Conservation (phyloP, 1,140 invertebrate species). For the Diabrotica virgifera region DNA sequence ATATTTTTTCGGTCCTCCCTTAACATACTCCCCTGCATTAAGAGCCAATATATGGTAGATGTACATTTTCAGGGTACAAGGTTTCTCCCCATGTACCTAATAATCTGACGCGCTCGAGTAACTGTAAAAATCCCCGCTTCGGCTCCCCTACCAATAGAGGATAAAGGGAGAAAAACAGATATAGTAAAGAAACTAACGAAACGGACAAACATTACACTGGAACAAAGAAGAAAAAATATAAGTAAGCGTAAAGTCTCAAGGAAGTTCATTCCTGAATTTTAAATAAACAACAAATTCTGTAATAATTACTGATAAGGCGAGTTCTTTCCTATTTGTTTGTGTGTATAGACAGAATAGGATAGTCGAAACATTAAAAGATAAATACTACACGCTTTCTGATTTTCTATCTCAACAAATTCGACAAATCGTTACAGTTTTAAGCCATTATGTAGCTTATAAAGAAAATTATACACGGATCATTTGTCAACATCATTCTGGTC, state of each 20-base stretch:
- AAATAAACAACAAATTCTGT: background rate
- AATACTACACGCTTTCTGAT: background rate
- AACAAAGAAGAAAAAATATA: background rate
- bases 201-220: background rate
- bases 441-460: background rate
- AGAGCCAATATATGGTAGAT: no score
- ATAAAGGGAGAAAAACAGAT: no score
- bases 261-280: background rate
- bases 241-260: background rate
- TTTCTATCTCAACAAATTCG: background rate
- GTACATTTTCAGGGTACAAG: no score
- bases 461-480: background rate
- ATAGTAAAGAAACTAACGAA: no score
- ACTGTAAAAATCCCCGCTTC: no score
- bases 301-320: background rate
- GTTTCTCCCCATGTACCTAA: no score
- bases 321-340: no score
- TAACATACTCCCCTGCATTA: no score
- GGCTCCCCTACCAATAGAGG: no score
- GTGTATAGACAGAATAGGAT: background rate
- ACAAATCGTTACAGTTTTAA: background rate
- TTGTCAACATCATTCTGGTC: conserved; percentile 2
- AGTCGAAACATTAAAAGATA: background rate
- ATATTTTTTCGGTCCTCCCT: no score
- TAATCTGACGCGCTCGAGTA: no score